Evolutionary conservation across 1,140 invertebrate species (phyloP).

Genomic region (Octopus bimaculoides): DNA sequence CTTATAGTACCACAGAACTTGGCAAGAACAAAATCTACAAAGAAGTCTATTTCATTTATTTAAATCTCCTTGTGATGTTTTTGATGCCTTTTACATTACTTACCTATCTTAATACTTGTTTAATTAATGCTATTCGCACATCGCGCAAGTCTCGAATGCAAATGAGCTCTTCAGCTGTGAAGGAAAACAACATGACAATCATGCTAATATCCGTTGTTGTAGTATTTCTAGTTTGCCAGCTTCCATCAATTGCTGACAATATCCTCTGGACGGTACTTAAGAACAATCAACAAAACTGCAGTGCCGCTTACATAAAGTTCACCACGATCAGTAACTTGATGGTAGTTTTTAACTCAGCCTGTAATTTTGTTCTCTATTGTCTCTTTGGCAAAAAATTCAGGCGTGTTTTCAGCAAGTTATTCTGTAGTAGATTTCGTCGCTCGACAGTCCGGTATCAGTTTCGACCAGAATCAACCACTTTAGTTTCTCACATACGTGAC

Average conservation of each 20-base stretch:
- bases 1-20: conserved; percentile 28
- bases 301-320: conserved; percentile 58
- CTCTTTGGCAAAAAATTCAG: conserved; percentile 96
- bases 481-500: conserved; percentile 22
- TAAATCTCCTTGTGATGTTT: conserved; percentile 65
- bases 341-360: conserved; percentile 66
- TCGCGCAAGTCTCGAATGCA: conserved; percentile 58
- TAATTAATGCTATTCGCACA: conserved; percentile 68
- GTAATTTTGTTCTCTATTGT: conserved; percentile 75
- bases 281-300: conserved; percentile 61
- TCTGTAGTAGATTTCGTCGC: conserved; percentile 62
- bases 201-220: conserved; percentile 75
- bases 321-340: conserved; percentile 72
- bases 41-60: conserved; percentile 68
- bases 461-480: conserved; percentile 27
- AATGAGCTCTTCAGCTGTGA: conserved; percentile 53
- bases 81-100: conserved; percentile 68
- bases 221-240: conserved; percentile 73
- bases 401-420: conserved; percentile 80
- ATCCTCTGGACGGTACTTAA: conserved; percentile 53
- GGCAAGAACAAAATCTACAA: conserved; percentile 63
- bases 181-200: conserved; percentile 71
- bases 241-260: conserved; percentile 60
- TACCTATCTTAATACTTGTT: conserved; percentile 70
- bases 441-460: conserved; percentile 20